Evolutionary conservation across 2,113 vertebrate genomes (phyloP).

Genomic region (Cephalopterus ornatus): DNA sequence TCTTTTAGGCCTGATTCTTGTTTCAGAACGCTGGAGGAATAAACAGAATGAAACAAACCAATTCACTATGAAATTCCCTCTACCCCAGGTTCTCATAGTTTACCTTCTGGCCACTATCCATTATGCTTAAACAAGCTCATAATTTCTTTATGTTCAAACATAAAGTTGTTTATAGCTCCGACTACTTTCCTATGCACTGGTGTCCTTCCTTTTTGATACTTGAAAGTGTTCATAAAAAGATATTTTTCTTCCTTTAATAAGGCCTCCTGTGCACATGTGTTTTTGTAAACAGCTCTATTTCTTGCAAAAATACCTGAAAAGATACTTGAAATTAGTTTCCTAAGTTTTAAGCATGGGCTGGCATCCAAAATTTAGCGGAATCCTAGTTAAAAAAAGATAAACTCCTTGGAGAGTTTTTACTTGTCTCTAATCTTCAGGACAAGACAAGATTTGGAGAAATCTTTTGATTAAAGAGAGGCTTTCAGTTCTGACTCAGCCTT

Average conservation of each 20-base stretch:
- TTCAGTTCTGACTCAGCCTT: not conserved
- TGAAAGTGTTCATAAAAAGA: not conserved
- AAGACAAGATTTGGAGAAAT: conserved; percentile 8
- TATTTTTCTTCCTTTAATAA: not conserved
- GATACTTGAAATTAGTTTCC: not conserved
- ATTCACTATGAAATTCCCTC: not conserved
- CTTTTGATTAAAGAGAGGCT: conserved; percentile 20
- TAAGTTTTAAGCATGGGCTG: not conserved
- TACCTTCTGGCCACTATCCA: not conserved
- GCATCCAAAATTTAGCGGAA: not conserved
- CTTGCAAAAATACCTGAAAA: not conserved
- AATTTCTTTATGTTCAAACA: conserved; percentile 20
- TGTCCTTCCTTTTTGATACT: not conserved
- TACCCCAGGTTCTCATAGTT: not conserved
- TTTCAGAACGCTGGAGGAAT: too few species aligned
- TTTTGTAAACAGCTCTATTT: not conserved
- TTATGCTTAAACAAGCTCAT: conserved; percentile 24
- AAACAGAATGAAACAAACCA: too few species aligned
- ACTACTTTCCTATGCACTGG: not conserved
- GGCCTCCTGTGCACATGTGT: not conserved
- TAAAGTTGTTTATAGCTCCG: conserved; percentile 5
- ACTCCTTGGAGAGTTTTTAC: not conserved
- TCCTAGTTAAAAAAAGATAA: not conserved
- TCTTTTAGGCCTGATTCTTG: too few species aligned
- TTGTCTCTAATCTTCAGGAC: not conserved